Evolutionary conservation across 2,113 vertebrate species (phyloP).

Genomic region (Ctenomys sociabilis): DNA sequence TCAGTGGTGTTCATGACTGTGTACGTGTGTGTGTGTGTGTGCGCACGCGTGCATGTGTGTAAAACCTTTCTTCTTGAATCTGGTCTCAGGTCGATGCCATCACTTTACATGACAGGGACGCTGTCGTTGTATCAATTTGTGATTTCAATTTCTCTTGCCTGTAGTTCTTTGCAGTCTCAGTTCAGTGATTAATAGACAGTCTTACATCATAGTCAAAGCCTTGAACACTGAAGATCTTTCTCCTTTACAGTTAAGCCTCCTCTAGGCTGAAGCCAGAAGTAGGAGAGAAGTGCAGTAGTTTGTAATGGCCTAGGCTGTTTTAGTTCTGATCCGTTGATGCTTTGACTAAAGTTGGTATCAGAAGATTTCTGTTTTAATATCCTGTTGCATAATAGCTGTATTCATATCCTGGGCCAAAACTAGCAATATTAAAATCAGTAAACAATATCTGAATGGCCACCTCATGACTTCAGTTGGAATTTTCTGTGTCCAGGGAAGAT

Average conservation of each 20-base stretch:
- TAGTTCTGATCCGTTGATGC: neutral
- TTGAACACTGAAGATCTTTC: neutral
- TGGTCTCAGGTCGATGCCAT: neutral
- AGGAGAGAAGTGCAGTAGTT: neutral
- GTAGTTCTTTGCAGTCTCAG: neutral
- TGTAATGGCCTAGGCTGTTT: neutral
- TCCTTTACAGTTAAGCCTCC: fast-evolving
- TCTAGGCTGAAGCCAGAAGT: neutral
- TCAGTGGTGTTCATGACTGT: neutral
- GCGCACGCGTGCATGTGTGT: neutral
- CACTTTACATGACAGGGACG: constrained; percentile 12
- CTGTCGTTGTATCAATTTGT: neutral
- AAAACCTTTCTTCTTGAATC: neutral
- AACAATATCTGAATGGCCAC: neutral
- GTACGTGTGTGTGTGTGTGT: neutral
- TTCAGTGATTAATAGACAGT: neutral
- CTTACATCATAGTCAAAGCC: neutral
- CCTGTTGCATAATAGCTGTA: neutral
- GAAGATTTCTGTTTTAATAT: neutral
- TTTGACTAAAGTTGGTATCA: neutral
- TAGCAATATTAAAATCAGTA: neutral
- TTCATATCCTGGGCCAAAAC: neutral
- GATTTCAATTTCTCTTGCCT: neutral
- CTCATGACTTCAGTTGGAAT: neutral
- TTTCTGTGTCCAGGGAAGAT: neutral